These are phyloP conservation scores for Euura saliciscinereae DNA, from an alignment of 1,140 invertebrate species.

Conservation along the genomic window DNA sequence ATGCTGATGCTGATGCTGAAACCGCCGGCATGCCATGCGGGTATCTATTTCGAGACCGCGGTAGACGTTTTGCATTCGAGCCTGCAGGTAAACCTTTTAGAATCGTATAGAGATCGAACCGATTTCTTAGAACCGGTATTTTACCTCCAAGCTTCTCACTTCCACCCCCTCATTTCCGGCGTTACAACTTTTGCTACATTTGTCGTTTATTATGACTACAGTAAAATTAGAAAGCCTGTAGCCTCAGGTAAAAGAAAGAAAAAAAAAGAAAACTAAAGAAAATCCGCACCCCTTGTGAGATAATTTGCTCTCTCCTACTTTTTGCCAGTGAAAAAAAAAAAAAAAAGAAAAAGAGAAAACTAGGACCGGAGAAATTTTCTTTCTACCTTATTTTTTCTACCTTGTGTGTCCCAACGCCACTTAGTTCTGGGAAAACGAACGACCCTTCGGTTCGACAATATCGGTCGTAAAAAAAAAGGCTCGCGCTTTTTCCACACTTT, in stretches of 20 bases:
- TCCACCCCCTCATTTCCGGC: conserved; percentile 2
- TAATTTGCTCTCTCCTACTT: too few species aligned
- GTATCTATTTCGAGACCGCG: not conserved
- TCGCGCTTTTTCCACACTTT: conserved; percentile 36
- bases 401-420: not conserved
- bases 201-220: too few species aligned
- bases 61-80: not conserved
- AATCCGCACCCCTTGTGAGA: too few species aligned
- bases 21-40: not conserved
- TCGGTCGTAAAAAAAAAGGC: conserved; percentile 37
- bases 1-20: too few species aligned
- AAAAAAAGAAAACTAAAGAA: too few species aligned
- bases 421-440: conserved; percentile 28
- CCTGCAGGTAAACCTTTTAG: not conserved
- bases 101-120: not conserved
- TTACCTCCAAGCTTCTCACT: not conserved
- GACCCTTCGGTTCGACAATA: conserved; percentile 28
- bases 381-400: not conserved
- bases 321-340: conserved; percentile 19
- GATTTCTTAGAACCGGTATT: conserved; percentile 4
- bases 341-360: conserved; percentile 12
- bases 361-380: conserved; percentile 19
- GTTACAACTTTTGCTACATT: not conserved
- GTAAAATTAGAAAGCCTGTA: too few species aligned
- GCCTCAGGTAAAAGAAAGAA: too few species aligned